A percentile compares a stretch with the other conserved stretches of the same genome.
Evolutionary conservation across 2,797 vertebrate species (phyloP).

Genomic region (Chaunax sp.): DNA sequence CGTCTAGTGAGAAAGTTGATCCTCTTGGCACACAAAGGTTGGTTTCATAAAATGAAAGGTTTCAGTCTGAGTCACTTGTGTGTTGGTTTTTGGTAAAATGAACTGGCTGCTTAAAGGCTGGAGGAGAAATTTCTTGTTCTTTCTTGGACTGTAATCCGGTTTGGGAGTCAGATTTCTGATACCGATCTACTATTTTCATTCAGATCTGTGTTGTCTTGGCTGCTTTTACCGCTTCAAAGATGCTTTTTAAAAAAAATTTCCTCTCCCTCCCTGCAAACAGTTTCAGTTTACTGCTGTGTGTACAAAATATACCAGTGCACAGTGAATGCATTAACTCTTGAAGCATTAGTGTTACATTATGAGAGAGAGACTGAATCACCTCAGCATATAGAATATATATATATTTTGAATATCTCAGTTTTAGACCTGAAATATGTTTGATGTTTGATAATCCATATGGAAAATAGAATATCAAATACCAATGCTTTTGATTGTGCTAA

Average conservation of each 20-base stretch:
- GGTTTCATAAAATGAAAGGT: not conserved
- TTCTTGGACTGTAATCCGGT: too few relatives aligned
- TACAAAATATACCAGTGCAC: not conserved
- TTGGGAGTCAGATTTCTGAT: too few relatives aligned
- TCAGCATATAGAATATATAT: too few relatives aligned
- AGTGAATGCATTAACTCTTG: not conserved
- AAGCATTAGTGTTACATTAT: not conserved
- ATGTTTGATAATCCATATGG: not conserved
- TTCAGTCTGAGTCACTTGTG: not conserved
- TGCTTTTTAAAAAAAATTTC: slow-evolving; percentile 19
- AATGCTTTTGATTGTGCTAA: too few relatives aligned
- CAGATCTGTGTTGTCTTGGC: slow-evolving; percentile 18
- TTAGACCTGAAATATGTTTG: slow-evolving; percentile 5
- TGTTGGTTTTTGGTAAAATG: slow-evolving; percentile 3
- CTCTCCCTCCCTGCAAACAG: not conserved
- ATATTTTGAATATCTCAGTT: too few relatives aligned
- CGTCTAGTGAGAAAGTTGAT: slow-evolving; percentile 22
- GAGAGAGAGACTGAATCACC: not conserved
- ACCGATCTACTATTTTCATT: slow-evolving; percentile 42
- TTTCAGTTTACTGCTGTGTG: slow-evolving; percentile 12
- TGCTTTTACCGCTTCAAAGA: slow-evolving; percentile 9
- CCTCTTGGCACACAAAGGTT: not conserved
- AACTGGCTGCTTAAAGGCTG: not conserved
- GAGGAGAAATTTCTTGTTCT: not conserved
- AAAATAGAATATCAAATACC: not conserved